Base-by-base conservation (phyloP, 2,113 vertebrate genomes). In the Mastomys natalensis region DNA sequence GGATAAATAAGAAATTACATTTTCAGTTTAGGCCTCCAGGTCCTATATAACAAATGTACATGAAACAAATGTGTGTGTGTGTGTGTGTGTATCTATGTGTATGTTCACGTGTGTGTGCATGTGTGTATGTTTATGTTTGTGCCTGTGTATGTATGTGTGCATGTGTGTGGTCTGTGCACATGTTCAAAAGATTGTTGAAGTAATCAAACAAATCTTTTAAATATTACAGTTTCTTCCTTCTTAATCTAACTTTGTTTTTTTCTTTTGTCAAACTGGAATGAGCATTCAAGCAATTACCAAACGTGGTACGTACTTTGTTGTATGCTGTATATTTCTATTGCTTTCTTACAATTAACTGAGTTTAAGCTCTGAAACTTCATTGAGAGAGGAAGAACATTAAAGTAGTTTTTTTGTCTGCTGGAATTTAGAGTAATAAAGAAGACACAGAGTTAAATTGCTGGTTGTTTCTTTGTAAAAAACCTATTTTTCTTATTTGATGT, bases 381-480 rank as follows among this genome's bases (percentile, higher is more conserved):
- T 19, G 34, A 93, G 58, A 62, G 29, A 93, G n/a, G 51, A 95
- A 95, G 89, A 81, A n/a, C 72, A 95, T 16, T 76, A 29, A 16
- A 82, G 66, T 89, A 77, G 55, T 64, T 85, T 89, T 89, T 81
- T 74, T 85, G 5, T 95, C 74, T 95, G 13, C 70, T 97, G 87
- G 40, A 93, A 98, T 93, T 97, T 95, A 91, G 64, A 53, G 51
- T 91, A 96, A 94, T 92, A 96, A 94, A 93, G 82, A 88, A 97
- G 85, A 88, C 94, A 72, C 26, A 26, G 70, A 89, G 85, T 37
- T 96, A 96, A 98, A 96, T 86, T 93, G 89, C 84, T 93, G 80
- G 93, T 97, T 95, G 80, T 93, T 97, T 95, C 87, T 96, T 90
- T 85, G 85, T 37, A 81, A 58, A 92, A 98, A 97, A 94, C 40